These are phyloP conservation scores for Apogon talboti DNA, from an alignment of 2,797 vertebrate species.

Conservation along the genomic window DNA sequence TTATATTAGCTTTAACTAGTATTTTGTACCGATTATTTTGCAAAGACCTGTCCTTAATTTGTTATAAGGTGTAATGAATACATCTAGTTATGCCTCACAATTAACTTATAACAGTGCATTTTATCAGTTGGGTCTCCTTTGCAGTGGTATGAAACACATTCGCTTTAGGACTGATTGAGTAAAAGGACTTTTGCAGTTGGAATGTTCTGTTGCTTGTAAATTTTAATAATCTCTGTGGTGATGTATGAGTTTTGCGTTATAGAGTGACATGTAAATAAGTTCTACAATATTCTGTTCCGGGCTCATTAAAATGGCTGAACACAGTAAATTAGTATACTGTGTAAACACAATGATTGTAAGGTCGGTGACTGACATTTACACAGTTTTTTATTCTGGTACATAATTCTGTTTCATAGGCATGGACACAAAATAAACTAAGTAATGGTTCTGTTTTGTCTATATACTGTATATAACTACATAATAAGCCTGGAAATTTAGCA, in stretches of 20 bases:
- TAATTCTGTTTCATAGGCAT: neutral
- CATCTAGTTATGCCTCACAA: no score
- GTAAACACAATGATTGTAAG: neutral
- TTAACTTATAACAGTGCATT: neutral
- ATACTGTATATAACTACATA: no score
- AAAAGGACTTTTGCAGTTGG: neutral
- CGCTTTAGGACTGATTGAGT: neutral
- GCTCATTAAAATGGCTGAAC: neutral
- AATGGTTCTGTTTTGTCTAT: neutral
- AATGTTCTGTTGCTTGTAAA: neutral
- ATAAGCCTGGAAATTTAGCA: no score
- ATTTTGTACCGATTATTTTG: neutral
- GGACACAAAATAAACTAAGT: neutral
- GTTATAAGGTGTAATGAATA: no score
- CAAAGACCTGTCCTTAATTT: neutral
- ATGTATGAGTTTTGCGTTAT: neutral
- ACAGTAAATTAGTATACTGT: neutral
- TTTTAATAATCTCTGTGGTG: neutral
- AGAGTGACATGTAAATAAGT: neutral
- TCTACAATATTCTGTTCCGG: neutral
- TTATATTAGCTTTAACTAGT: neutral
- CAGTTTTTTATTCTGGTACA: neutral
- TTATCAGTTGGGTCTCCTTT: neutral
- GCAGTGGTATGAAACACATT: neutral
- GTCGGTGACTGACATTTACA: neutral